Evolutionary conservation across 2,888 invertebrate genomes (phyloP).

Genomic region (Amphipyra tragopoginis): DNA sequence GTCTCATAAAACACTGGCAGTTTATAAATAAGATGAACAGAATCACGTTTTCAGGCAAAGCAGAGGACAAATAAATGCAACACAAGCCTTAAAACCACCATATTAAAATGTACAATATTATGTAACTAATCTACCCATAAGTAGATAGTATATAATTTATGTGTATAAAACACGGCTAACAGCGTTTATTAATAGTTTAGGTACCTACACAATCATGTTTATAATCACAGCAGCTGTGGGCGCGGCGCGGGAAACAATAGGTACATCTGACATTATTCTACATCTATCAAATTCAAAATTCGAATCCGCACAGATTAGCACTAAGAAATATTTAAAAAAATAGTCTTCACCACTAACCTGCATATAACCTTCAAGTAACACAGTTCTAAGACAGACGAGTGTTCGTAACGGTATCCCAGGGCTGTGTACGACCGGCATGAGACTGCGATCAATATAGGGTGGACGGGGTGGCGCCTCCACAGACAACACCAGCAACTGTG

Average conservation of each 20-base stretch:
- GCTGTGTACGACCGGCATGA: conserved; percentile 69
- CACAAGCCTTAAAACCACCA: too few relatives aligned
- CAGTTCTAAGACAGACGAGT: conserved; percentile 53
- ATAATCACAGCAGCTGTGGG: too few relatives aligned
- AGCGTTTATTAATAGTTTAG: too few relatives aligned
- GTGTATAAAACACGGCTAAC: too few relatives aligned
- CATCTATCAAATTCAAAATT: conserved; percentile 4
- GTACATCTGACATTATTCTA: conserved; percentile 15
- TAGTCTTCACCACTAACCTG: conserved; percentile 46
- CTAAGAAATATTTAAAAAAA: neutral
- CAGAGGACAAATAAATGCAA: too few relatives aligned
- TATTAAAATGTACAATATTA: neutral
- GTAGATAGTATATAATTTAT: too few relatives aligned
- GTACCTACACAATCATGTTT: too few relatives aligned
- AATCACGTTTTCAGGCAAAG: too few relatives aligned
- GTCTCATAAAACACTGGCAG: too few relatives aligned
- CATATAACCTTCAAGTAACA: conserved; percentile 42
- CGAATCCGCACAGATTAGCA: neutral
- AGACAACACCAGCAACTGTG: conserved; percentile 37
- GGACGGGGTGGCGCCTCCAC: conserved; percentile 64
- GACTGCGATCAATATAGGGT: conserved; percentile 77
- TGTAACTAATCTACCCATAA: too few relatives aligned
- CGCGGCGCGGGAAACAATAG: conserved; percentile 43
- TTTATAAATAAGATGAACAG: too few relatives aligned
- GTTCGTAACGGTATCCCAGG: conserved; percentile 52